Evolutionary conservation across 30 jellyfish, hydroid and myxozoan genomes (phyloP), one percentile per base, ranked within the genome.

Genomic region (Sanderia malayensis): DNA sequence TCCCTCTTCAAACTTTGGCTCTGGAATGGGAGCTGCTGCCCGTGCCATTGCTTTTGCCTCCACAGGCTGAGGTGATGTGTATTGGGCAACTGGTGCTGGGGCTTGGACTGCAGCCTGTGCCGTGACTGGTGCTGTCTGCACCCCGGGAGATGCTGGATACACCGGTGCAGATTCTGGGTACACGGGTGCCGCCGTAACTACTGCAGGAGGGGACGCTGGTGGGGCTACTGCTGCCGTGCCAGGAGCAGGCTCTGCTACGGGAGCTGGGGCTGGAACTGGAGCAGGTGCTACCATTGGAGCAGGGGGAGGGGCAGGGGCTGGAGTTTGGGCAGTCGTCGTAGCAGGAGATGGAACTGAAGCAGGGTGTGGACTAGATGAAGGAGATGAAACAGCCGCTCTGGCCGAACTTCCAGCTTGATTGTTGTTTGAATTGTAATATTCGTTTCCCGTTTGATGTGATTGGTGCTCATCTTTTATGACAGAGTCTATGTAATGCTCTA

Each of bases 271-370:
- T 17, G 84, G 25, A 0, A 27, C 63, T 32, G 84, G 85, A 24
- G 79, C 85, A 29, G 85, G 30, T 7, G 70, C 31, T 22, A 79
- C 77, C 10, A 44, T 70, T 44, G 64, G 74, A 6, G 83, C 87
- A 2, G 83, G 76, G 2, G 61, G 29, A 2, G 94, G 61, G 15
- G 94, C 81, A 33, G 86, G 81, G 46, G 87, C 87, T 18, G 87
- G 87, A n/a, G n/a, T n/a, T n/a, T n/a, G n/a, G 52, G 76, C 76
- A 1, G 79, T 44, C 34, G 55, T 70, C 8, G 72, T 11, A 0
- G 52, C 61, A n/a, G 87, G 87, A 75, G 80, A 25, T 46, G 87
- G 57, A 3, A 44, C 22, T 21, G 24, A 13, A 21, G 58, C 58
- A 26, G 79, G 61, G 1, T 21, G 49, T 61, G 21, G 9, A 2